Evolutionary conservation across 2,113 vertebrate species (phyloP).

Genomic region (Chloroceryle aenea): DNA sequence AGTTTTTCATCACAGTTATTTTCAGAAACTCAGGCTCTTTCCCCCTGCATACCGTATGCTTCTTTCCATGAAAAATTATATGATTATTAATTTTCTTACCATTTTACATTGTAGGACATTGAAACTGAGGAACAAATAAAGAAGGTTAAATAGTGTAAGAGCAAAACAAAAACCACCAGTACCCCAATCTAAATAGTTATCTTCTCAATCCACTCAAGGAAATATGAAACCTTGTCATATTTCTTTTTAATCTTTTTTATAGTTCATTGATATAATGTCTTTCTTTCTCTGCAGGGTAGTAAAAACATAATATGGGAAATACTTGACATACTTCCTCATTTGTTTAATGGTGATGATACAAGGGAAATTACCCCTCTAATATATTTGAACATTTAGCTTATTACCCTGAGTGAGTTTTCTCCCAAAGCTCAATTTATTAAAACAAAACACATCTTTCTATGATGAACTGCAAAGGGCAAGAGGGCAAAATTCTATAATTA

Average conservation of each 20-base stretch:
- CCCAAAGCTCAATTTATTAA: constrained; percentile 64
- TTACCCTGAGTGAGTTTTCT: constrained; percentile 55
- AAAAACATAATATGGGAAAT: constrained; percentile 36
- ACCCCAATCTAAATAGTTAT: neutral
- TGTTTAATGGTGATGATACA: constrained; percentile 63
- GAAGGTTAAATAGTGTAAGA: neutral
- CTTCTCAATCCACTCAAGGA: neutral
- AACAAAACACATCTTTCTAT: constrained; percentile 65
- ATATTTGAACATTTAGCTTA: constrained; percentile 65
- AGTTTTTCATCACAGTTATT: neutral
- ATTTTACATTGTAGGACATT: neutral
- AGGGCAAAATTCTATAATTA: constrained; percentile 57
- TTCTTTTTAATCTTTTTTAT: constrained; percentile 1
- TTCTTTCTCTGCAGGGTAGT: constrained; percentile 36
- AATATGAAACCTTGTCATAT: neutral
- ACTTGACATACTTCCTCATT: constrained; percentile 56
- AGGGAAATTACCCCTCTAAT: constrained; percentile 64
- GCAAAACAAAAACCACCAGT: neutral
- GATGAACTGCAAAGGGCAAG: constrained; percentile 59
- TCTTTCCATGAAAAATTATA: neutral
- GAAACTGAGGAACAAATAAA: neutral
- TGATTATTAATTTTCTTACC: neutral
- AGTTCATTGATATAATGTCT: constrained; percentile 35
- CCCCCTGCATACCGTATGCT: neutral
- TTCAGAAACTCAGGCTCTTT: neutral